Base-by-base conservation (phyloP, 1,140 invertebrate species). In the Ceratina japonica region DNA sequence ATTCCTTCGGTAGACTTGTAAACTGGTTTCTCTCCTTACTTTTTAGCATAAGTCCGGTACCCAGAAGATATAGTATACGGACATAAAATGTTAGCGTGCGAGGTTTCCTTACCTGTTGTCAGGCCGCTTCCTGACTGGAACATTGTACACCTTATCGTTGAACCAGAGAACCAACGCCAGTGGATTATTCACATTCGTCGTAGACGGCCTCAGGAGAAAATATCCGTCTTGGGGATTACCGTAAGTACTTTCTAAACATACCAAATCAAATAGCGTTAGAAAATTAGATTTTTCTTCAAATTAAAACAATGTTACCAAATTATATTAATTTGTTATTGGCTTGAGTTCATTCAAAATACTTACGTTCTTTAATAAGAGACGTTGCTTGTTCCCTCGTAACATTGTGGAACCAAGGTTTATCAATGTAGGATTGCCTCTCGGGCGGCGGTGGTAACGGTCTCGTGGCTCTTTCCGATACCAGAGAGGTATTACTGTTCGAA, bases 351-450 rank as follows among this genome's bases (percentile, higher is more conserved):
- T 27, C 15, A 3, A 8, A 24, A 27, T 22, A 85, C 90, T 79
- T 71, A 92, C 91, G 89, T 82, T 90, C 91, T 90, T 84, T 89
- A 20, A 92, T 91, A 31, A 92, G 86, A 66, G 74, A 61, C 66
- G 69, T 90, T 7, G 90, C 91, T 76, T 91, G 89, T 65, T 92
- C 89, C 62, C 92, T 87, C 0, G 89, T 89, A 3, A 92, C 70
- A 81, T 91, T 92, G 54, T 92, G 92, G 69, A 90, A 92, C 91
- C 91, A 92, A n/a, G 91, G 84, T 65, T 89, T 90, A 20, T 92
- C 91, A 27, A 85, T 74, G 71, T 89, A 91, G 7, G 91, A 89
- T 31, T 87, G 86, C 73, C 86, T 88, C 22, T 90, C 89, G 0
- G 91, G 90, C n/a, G 88, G 89, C 2, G 88, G 91, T 37, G 92